Evolutionary conservation across 2,113 vertebrate species (phyloP).

Genomic region (Prionailurus bengalensis): DNA sequence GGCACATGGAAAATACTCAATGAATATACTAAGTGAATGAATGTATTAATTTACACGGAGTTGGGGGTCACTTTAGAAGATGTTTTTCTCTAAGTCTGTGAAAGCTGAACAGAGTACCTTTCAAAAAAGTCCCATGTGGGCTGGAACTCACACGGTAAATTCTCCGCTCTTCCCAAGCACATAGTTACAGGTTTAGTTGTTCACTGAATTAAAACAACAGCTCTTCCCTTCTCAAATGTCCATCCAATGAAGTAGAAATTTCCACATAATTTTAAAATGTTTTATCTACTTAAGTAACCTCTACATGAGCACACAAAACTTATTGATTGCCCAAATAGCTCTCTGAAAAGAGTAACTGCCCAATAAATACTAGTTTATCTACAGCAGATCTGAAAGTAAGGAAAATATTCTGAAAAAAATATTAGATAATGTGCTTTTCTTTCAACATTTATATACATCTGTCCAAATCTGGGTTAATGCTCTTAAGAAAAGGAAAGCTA

Average conservation of each 20-base stretch:
- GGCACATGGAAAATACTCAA: background rate
- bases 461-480: slow-evolving; percentile 34
- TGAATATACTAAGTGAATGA: background rate
- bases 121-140: background rate
- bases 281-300: background rate
- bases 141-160: background rate
- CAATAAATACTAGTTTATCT: background rate
- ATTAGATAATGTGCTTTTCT: background rate
- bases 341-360: background rate
- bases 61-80: background rate
- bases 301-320: background rate
- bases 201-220: background rate
- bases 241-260: background rate
- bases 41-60: background rate
- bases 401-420: background rate
- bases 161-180: background rate
- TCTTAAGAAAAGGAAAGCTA: background rate
- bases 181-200: background rate
- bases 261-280: background rate
- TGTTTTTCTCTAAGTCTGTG: background rate
- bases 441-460: slow-evolving; percentile 9
- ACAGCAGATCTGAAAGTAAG: background rate
- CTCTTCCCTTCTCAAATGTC: background rate
- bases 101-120: background rate
- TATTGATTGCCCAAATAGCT: background rate